phyloP scores from a whole-genome alignment of 2,888 invertebrate species.

The Uropetala carovei region DNA sequence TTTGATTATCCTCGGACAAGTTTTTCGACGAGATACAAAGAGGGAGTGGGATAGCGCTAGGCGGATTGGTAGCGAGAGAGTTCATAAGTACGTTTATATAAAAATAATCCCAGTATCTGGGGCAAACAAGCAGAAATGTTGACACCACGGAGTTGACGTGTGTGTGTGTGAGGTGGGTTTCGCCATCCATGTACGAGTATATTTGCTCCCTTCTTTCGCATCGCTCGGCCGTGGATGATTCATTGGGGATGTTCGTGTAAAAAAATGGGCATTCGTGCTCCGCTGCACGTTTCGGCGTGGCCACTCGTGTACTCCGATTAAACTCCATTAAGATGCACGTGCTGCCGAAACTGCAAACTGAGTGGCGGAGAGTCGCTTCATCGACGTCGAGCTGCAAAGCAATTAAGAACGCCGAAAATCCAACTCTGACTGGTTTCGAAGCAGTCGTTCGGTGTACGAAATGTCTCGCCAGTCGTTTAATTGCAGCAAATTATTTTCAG shows the following conservation, averaged over 20 bases:
- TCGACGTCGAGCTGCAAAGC: too few relatives aligned
- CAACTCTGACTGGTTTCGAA: too few relatives aligned
- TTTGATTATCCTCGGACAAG: background rate
- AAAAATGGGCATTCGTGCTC: background rate
- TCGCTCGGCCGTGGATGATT: background rate
- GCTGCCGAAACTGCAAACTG: too few relatives aligned
- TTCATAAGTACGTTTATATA: background rate
- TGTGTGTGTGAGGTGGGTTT: background rate
- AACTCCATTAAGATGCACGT: too few relatives aligned
- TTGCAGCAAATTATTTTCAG: too few relatives aligned
- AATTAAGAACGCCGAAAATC: too few relatives aligned
- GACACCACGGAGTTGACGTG: background rate
- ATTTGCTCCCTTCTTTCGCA: background rate
- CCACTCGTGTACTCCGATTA: too few relatives aligned
- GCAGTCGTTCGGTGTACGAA: too few relatives aligned
- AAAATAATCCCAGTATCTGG: background rate
- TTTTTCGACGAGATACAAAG: background rate
- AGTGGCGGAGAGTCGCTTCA: too few relatives aligned
- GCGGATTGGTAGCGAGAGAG: conserved; percentile 7
- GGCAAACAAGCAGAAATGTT: background rate
- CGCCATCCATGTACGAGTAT: background rate
- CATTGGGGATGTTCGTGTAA: background rate
- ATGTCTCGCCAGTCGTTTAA: too few relatives aligned
- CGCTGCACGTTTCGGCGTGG: background rate
- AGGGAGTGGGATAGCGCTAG: background rate